phyloP scores from a whole-genome alignment of 2,888 invertebrate genomes.

The Parnassius mnemosyne region DNA sequence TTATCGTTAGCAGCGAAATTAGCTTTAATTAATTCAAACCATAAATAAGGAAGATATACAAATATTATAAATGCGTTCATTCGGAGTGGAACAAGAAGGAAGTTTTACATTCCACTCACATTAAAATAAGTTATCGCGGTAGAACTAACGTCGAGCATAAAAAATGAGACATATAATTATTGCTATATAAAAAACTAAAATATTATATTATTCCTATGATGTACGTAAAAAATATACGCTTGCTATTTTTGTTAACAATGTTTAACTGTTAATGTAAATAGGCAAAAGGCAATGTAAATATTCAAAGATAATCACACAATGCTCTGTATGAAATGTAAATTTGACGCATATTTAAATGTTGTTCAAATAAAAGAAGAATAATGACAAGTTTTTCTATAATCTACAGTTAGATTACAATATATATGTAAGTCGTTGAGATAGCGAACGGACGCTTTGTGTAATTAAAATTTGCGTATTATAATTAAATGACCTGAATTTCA shows the following conservation, averaged over 20 bases:
- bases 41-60: not conserved
- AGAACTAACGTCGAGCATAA: not conserved
- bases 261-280: not conserved
- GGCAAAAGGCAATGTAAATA: conserved; percentile 12
- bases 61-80: not conserved
- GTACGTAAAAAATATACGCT: not conserved
- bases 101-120: not conserved
- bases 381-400: conserved; percentile 7
- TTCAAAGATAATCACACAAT: conserved; percentile 17
- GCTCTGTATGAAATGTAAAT: conserved; percentile 10
- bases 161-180: not conserved
- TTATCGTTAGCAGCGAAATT: not conserved
- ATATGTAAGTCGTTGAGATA: conserved; percentile 27
- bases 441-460: conserved; percentile 17
- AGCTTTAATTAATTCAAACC: not conserved
- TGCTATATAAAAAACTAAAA: conserved; percentile 2
- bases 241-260: not conserved
- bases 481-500: conserved; percentile 9
- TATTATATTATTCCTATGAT: not conserved
- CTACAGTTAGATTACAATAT: conserved; percentile 24
- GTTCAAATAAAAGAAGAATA: not conserved
- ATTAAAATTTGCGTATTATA: conserved; percentile 16
- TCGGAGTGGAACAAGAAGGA: not conserved
- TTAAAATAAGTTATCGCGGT: conserved; percentile 1
- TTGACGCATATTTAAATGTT: not conserved